Evolutionary conservation across 2,113 vertebrate species (phyloP).

Genomic region (Ardeotis arabs): DNA sequence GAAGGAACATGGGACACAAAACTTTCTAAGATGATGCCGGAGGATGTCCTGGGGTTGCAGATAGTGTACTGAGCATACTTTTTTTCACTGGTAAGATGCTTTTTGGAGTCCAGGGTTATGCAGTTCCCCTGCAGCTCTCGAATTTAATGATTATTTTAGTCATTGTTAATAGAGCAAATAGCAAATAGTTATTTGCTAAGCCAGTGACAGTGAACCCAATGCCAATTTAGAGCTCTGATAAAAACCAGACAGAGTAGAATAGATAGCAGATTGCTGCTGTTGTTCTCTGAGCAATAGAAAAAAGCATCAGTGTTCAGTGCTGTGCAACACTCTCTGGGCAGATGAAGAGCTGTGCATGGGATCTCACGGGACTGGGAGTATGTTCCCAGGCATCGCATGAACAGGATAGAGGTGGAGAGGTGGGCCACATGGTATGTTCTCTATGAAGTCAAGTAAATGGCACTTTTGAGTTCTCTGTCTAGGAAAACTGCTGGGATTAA

Average conservation of each 20-base stretch:
- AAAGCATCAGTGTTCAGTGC: background rate
- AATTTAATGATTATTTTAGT: background rate
- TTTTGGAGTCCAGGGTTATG: background rate
- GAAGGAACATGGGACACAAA: background rate
- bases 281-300: background rate
- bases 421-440: background rate
- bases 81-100: background rate
- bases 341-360: background rate
- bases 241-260: background rate
- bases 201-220: background rate
- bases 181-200: background rate
- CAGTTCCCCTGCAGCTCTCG: background rate
- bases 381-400: background rate
- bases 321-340: background rate
- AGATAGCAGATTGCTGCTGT: background rate
- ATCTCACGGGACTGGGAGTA: background rate
- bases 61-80: background rate
- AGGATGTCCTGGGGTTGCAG: background rate
- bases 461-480: background rate
- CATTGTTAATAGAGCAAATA: background rate
- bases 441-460: background rate
- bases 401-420: background rate
- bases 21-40: background rate
- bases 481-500: background rate
- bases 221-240: background rate